Evolutionary conservation across 2,888 invertebrate species (phyloP), one percentile per base, ranked within the genome.

Genomic region (Ptilodon capucinus): DNA sequence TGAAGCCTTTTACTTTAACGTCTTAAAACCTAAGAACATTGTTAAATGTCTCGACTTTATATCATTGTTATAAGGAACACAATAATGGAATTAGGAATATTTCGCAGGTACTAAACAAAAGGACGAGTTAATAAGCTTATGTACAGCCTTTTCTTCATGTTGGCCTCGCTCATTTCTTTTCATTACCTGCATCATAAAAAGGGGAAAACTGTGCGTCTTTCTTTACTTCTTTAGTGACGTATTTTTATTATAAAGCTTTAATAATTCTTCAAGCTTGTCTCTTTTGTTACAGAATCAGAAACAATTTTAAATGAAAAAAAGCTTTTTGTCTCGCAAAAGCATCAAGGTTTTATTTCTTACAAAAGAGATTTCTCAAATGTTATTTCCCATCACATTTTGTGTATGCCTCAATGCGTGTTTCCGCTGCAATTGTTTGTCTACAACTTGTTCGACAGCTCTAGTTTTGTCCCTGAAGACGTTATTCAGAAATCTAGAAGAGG

Each of bases 121-220:
- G 60, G 63, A 69, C 73, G 70, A 78, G 73, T 81, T 84, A 86
- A 85, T 85, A 84, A 82, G 82, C 84, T 84, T 81, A 84, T 71
- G 72, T 73, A 76, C 66, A 74, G 76, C 71, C 74, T 72, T 61
- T 66, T 65, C 70, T 74, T 79, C 65, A 74, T 72, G 76, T 71
- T 77, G 79, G 79, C 77, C 79, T 79, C 74, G 63, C 57, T 73
- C 71, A 76, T 81, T 81, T 80, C 76, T 80, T 84, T 86, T 83
- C 81, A 79, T 84, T 81, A 84, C 78, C 79, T 81, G 77, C 72
- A 79, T 77, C 74, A 77, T 75, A 81, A 84, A 79, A 53, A 54
- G 52, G 45, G 70, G 64, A 65, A 69, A 76, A 74, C 78, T 76
- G 76, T 64, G 63, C 60, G 68, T 71, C 72, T 76, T 72, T 73